These are phyloP conservation scores for Resseliella maxima DNA, from an alignment of 2,888 invertebrate genomes.

Conservation along the genomic window DNA sequence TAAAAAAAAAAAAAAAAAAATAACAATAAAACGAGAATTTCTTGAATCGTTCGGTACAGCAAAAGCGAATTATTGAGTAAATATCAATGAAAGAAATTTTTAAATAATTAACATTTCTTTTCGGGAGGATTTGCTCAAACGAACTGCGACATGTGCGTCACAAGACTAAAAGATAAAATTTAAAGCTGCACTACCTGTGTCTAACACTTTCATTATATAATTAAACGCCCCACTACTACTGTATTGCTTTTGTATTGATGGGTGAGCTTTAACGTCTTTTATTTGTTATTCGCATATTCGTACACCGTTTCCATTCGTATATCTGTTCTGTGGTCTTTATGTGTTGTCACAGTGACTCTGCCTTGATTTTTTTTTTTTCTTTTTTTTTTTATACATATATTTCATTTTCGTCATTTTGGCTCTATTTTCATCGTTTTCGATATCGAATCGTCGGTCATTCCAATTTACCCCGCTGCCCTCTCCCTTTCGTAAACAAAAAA, in stretches of 20 bases:
- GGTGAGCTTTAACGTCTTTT: constrained; percentile 23
- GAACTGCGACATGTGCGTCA: constrained; percentile 53
- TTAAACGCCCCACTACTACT: constrained; percentile 53
- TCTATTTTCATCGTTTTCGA: too few species aligned
- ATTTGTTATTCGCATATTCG: constrained; percentile 24
- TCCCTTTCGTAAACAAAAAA: not conserved
- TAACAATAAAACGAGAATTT: not conserved
- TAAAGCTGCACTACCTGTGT: constrained; percentile 51
- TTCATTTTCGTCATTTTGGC: not conserved
- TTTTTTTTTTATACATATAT: not conserved
- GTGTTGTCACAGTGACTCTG: constrained; percentile 35
- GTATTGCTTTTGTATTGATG: not conserved
- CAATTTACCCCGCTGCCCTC: not conserved
- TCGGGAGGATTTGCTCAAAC: constrained; percentile 16
- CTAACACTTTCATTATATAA: constrained; percentile 53
- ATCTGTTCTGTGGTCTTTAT: not conserved
- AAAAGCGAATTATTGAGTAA: not conserved
- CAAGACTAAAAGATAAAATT: constrained; percentile 53
- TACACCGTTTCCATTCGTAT: not conserved
- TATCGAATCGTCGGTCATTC: not conserved
- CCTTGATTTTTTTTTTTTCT: not conserved
- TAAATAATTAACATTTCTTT: constrained; percentile 51
- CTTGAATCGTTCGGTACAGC: not conserved
- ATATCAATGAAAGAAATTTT: constrained; percentile 15
- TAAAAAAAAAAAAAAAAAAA: not conserved